These are phyloP conservation scores for Radopholus similis DNA, from an alignment of 1,140 invertebrate species.

Conservation along the genomic window DNA sequence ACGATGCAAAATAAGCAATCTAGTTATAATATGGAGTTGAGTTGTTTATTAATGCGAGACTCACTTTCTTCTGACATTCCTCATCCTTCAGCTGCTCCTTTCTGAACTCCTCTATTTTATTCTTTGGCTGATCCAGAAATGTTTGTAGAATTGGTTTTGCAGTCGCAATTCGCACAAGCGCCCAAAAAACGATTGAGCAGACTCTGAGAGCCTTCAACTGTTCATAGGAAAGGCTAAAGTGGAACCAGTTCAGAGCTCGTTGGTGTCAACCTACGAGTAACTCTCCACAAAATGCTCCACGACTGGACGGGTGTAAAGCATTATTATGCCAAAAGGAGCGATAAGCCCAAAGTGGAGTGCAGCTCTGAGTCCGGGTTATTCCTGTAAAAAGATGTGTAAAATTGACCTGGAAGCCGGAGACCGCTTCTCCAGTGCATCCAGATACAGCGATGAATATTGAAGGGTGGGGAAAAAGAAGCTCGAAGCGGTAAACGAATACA, in stretches of 20 bases:
- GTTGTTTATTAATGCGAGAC: neutral
- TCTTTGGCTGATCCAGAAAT: constrained; percentile 29
- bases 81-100: constrained; percentile 13
- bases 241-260: neutral
- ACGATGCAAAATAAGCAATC: constrained; percentile 29
- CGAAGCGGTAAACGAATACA: constrained; percentile 25
- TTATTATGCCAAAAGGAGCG: constrained; percentile 16
- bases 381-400: constrained; percentile 47
- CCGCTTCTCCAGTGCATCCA: constrained; percentile 1
- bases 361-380: constrained; percentile 3
- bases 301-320: constrained; percentile 9
- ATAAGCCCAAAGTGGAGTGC: constrained; percentile 23
- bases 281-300: constrained; percentile 9
- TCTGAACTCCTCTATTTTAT: constrained; percentile 15
- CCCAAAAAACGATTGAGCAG: constrained; percentile 15
- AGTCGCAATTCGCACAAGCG: constrained; percentile 5
- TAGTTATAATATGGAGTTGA: neutral
- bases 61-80: constrained; percentile 23
- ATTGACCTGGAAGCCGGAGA: constrained; percentile 57
- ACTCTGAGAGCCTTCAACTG: constrained; percentile 20
- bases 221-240: constrained; percentile 1
- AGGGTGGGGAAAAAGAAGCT: constrained; percentile 28
- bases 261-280: neutral
- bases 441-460: constrained; percentile 31
- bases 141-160: constrained; percentile 21